phyloP scores from a whole-genome alignment of 2,888 invertebrate genomes.

The Dryocosmus kuriphilus region DNA sequence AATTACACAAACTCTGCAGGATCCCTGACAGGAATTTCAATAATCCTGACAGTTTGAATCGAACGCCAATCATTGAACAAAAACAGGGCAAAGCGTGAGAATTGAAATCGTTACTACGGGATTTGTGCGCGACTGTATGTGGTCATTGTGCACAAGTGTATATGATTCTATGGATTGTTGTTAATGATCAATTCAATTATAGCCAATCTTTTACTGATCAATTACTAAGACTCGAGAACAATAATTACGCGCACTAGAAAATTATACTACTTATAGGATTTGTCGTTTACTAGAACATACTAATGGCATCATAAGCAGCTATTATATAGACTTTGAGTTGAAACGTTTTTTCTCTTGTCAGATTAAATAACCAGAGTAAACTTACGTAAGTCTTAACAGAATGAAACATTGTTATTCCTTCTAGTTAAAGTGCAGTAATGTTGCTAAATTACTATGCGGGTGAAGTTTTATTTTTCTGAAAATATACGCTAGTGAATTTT shows the following conservation, averaged over 20 bases:
- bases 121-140: not conserved
- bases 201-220: not conserved
- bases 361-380: not conserved
- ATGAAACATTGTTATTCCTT: not conserved
- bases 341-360: not conserved
- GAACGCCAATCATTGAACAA: slow-evolving; percentile 3
- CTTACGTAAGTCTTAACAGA: not conserved
- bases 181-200: not conserved
- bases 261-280: not conserved
- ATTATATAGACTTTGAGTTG: not conserved
- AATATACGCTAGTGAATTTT: not conserved
- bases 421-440: not conserved
- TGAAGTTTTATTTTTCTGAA: not conserved
- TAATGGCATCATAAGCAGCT: not conserved
- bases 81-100: not conserved
- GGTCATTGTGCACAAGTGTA: not conserved
- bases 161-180: not conserved
- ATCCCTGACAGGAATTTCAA: not conserved
- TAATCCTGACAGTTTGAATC: not conserved
- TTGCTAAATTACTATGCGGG: not conserved
- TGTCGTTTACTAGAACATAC: slow-evolving; percentile 1
- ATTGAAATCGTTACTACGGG: not conserved
- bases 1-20: not conserved
- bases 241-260: not conserved
- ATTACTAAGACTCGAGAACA: not conserved